Percentiles rank a stretch among this genome's conserved stretches.
Evolutionary conservation across 2,113 vertebrate species (phyloP).

Genomic region (Indicator indicator): DNA sequence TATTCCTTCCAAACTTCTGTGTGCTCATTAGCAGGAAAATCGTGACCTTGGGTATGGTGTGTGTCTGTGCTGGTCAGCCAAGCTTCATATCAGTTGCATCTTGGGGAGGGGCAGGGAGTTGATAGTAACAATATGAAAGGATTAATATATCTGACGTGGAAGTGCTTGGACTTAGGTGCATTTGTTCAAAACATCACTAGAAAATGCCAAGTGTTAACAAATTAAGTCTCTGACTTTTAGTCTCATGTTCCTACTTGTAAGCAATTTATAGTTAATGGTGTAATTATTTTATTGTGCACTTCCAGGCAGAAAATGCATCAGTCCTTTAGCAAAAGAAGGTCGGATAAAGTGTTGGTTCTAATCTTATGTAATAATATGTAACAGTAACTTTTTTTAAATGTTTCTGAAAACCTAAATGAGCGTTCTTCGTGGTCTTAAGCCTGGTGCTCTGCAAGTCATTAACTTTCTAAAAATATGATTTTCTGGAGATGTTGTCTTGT

Average conservation of each 20-base stretch:
- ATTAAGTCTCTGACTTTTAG: background rate
- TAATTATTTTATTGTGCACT: constrained; percentile 47
- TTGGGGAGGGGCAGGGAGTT: background rate
- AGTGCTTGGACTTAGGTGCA: background rate
- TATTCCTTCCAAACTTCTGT: background rate
- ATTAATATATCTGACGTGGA: background rate
- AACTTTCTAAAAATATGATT: constrained; percentile 40
- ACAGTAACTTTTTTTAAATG: background rate
- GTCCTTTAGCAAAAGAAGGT: constrained; percentile 14
- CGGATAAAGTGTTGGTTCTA: background rate
- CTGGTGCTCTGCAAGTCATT: background rate
- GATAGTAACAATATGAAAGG: background rate
- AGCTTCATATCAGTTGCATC: background rate
- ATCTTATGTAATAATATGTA: constrained; percentile 32
- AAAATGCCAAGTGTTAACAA: background rate
- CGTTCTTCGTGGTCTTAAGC: background rate
- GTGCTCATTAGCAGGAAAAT: background rate
- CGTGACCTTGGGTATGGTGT: background rate
- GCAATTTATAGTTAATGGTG: constrained; percentile 46
- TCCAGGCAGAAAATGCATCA: constrained; percentile 27
- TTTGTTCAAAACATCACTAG: background rate
- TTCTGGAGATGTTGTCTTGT: constrained; percentile 1
- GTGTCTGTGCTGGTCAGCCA: background rate
- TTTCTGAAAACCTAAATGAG: background rate
- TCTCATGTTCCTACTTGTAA: background rate